Evolutionary conservation across 2,888 invertebrate species (phyloP), one percentile per base, ranked within the genome.

Genomic region (Nemoura dubitans): DNA sequence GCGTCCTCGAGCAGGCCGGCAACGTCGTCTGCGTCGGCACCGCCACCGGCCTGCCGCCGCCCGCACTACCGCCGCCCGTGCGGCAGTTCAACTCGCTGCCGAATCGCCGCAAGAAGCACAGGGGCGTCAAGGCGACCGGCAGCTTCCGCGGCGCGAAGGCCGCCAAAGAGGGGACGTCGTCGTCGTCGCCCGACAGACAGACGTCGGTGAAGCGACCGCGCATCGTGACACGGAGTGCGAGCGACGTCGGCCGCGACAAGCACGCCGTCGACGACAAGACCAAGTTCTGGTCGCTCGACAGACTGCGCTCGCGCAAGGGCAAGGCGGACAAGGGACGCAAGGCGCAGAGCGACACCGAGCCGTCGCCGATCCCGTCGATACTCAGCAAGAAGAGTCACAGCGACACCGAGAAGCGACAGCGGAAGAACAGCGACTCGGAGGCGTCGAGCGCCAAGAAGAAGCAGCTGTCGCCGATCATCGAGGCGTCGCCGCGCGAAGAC

Each of bases 391-490:
- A 94, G 89, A 92, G 94, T 86, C 92, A 94, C 86, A 94, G 94
- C 90, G 94, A 94, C 90, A 93, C 93, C 89, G 94, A 95, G 89
- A 94, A 94, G 89, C 89, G 89, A 76, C 90, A 90, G 10, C 93
- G 93, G 88, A 90, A 93, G 14, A 93, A 93, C 88, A 93, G 88
- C 85, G 88, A 88, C 84, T 87, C 88, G 30, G 88, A 88, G 84
- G 83, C 87, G 80, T 83, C 87, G 30, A 83, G 83, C 76, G 93
- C 0, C 91, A 94, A 93, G 88, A 95, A 95, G 90, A 93, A 94
- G 87, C 96, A 96, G 90, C 90, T 97, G 27, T 96, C 96, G 10
- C 96, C 96, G 0, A 96, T 97, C 85, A 96, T 96, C 88, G 96
- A 96, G 91, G 94, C 95, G 88, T 94, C 95, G 16, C 95, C 94